Evolutionary conservation across 2,888 invertebrate genomes (phyloP), one percentile per base, ranked within the genome.

Genomic region (Herminia tarsipennalis): DNA sequence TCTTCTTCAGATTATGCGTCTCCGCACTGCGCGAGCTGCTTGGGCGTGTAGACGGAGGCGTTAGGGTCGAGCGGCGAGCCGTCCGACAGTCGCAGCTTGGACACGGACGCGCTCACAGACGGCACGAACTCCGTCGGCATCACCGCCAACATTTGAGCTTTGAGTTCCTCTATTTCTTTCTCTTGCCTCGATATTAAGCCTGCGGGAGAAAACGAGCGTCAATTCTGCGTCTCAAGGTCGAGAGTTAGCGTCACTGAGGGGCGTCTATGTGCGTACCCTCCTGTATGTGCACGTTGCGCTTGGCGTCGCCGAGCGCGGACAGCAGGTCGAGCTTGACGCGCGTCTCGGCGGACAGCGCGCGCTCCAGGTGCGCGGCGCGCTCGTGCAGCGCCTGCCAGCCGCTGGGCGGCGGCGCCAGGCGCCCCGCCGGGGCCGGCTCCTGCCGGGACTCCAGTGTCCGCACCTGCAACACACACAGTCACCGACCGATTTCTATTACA

Each of bases 291-390:
- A 98, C 92, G 84, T 97, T 96, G 42, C 98, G 93, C 86, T 98
- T 98, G 60, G 97, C 98, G 83, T 98, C 98, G 22, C 98, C 98
- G 38, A 99, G 94, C 59, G 99, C 99, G 59, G 98, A 97, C 90
- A 99, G 98, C 76, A 99, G 94, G 92, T 99, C 99, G 73, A 99
- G 94, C 92, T 99, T 99, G 88, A 99, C 96, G 73, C 98, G 94
- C 66, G 98, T 99, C 93, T 99, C 99, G 33, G 98, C 97, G 56
- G 97, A 98, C 65, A 99, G 94, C 76, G 97, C 97, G 78, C 96
- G 96, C 92, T 99, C 98, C 70, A 99, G 93, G 81, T 98, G 98
- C 71, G 94, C 88, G 80, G 97, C 98, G 81, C 98, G 97, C 80
- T 98, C 98, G 86, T 97, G 96, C 92, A 98, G 93, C 56, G 95